These are phyloP conservation scores for Lysandra bellargus DNA, from an alignment of 2,888 invertebrate genomes.

Conservation along the genomic window DNA sequence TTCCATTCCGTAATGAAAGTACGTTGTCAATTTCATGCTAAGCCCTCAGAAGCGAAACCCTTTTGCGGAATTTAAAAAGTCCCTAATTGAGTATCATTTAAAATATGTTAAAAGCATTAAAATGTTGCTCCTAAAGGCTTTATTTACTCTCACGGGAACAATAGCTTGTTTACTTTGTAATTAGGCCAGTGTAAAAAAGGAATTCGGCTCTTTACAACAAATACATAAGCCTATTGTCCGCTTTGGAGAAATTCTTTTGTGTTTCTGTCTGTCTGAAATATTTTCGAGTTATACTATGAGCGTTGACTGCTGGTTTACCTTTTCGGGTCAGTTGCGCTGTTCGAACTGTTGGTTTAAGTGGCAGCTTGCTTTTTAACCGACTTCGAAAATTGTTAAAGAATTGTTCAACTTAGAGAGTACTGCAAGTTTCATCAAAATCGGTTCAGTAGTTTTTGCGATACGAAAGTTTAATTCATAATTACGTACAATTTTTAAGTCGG, in stretches of 20 bases:
- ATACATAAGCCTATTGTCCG: constrained; percentile 25
- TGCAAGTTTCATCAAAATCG: no score
- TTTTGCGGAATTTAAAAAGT: neutral
- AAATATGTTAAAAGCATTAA: constrained; percentile 20
- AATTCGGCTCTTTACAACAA: constrained; percentile 24
- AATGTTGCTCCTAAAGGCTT: constrained; percentile 4
- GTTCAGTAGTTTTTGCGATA: no score
- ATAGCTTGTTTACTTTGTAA: constrained; percentile 23
- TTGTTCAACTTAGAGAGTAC: no score
- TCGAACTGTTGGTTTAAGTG: neutral
- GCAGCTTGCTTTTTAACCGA: no score
- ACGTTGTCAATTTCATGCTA: neutral
- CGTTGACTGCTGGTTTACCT: neutral
- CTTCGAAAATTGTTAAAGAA: no score
- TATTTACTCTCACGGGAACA: constrained; percentile 21
- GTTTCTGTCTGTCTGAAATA: constrained; percentile 9
- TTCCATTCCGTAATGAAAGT: neutral
- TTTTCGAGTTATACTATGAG: neutral
- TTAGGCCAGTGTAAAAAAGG: constrained; percentile 27
- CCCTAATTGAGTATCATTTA: constrained; percentile 4
- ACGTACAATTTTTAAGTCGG: no score
- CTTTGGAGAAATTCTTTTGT: constrained; percentile 3
- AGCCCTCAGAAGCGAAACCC: neutral
- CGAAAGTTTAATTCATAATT: no score
- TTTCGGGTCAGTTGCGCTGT: constrained; percentile 2